Conservation (phyloP, 2,797 vertebrate genomes). For the Morelia viridis region DNA sequence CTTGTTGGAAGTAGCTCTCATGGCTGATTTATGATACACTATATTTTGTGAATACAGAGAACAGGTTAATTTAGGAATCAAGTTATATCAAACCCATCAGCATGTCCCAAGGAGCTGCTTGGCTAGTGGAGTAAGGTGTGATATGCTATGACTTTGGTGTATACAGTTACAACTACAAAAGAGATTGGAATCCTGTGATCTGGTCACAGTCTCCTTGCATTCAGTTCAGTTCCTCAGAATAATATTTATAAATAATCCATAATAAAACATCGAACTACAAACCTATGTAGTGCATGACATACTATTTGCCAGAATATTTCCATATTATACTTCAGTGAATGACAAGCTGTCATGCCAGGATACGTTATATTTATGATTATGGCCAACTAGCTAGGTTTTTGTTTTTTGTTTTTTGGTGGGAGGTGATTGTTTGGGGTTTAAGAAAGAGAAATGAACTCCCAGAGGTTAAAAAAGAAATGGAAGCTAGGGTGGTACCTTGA, state of each 20-base stretch:
- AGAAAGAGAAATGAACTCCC: not conserved
- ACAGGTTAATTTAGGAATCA: not conserved
- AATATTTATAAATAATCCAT: conserved; percentile 30
- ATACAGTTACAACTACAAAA: not conserved
- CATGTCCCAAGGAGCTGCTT: not conserved
- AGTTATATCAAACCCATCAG: not conserved
- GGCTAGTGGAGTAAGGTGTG: not conserved
- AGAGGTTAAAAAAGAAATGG: not conserved
- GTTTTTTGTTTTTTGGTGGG: not conserved
- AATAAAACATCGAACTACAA: conserved; percentile 18
- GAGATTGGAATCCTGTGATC: conserved; percentile 23
- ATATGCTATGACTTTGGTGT: not conserved
- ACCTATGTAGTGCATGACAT: not conserved
- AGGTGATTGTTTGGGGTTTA: not conserved
- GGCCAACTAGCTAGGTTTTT: not conserved
- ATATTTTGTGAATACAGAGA: not conserved
- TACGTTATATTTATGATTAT: not conserved
- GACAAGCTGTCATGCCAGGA: not conserved
- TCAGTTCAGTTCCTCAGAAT: conserved; percentile 12
- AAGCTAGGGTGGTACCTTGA: not conserved
- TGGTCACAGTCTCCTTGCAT: conserved; percentile 35
- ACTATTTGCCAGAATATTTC: conserved; percentile 7
- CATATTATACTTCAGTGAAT: not conserved
- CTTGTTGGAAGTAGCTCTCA: not conserved
- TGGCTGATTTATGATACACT: not conserved